Base-by-base conservation (phyloP, 2,888 invertebrate species). In the Campopleginae sp. region DNA sequence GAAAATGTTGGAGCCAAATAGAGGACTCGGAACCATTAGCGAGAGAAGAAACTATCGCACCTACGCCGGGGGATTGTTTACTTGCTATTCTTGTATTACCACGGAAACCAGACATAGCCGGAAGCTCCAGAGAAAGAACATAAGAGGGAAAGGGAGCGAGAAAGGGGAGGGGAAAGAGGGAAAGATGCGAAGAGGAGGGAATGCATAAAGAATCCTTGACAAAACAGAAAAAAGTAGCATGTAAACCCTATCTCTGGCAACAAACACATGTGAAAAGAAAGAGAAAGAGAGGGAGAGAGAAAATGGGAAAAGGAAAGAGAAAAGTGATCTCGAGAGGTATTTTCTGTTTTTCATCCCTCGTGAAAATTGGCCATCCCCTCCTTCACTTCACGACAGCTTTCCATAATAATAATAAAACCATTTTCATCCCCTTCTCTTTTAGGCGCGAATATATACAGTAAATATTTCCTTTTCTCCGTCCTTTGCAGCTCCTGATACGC, bases 391-490 rank as follows among this genome's bases (percentile, higher is more conserved):
- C 65, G 58, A 71, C 48, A 66, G 51, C 61, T 84, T 84, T 81
- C 74, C 61, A 81, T 51, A 81, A 84, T 72, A 77, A 81, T 68
- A 71, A 80, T 84, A 78, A 81, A 66, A 74, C 48, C 63, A 58
- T 78, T 72, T 66, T 66, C 23, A 68, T 42, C 46, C 72, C 31
- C 65, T 46, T 77, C 31, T 84, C 71, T 12, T 65, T 17, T 68
- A 63, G n/a, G 12, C 19, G 17, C 71, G 23, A 46, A n/a, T 33
- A 79, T 51, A 78, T 77, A n/a, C 33, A 31, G 33, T 65, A 48
- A 48, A 65, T 65, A 51, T 77, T 54, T 33, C 31, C 14, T 58
- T 58, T 48, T 68, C 23, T 84, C 48, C 70, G 27, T 68, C 63
- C 44, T 51, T 42, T 44, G 65, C 71, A 46, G 65, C 4, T 17